These are phyloP conservation scores for Pantherophis alleghaniensis DNA, from an alignment of 2,797 vertebrate genomes.

Conservation along the genomic window DNA sequence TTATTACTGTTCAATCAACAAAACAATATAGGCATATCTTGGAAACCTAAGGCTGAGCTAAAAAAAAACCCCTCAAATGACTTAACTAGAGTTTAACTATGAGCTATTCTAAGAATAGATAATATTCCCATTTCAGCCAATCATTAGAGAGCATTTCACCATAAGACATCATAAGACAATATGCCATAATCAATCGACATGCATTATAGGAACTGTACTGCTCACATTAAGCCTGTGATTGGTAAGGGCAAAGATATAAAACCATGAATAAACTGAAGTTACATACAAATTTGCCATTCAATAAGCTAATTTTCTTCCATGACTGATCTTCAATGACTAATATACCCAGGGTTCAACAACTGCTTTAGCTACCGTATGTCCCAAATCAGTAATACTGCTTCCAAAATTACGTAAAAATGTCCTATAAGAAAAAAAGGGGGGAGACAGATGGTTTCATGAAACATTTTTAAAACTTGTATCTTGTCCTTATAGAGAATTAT, in stretches of 20 bases:
- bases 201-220: neutral
- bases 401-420: neutral
- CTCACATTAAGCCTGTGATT: neutral
- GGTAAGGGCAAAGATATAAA: neutral
- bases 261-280: neutral
- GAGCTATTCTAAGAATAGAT: constrained; percentile 9
- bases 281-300: neutral
- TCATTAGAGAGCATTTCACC: neutral
- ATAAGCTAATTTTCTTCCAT: neutral
- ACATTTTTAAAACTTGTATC: neutral
- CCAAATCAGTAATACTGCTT: neutral
- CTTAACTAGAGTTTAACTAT: neutral
- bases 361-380: neutral
- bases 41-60: neutral
- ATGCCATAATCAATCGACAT: neutral
- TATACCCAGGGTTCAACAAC: neutral
- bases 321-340: neutral
- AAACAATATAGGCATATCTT: neutral
- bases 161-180: neutral
- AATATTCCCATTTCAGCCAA: constrained; percentile 11
- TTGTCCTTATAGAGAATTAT: neutral
- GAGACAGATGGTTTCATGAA: neutral
- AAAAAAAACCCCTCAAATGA: neutral
- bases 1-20: too few relatives aligned
- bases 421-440: neutral